These are phyloP conservation scores for Sphenopsis melanotis DNA, from an alignment of 2,797 vertebrate species.

Conservation along the genomic window DNA sequence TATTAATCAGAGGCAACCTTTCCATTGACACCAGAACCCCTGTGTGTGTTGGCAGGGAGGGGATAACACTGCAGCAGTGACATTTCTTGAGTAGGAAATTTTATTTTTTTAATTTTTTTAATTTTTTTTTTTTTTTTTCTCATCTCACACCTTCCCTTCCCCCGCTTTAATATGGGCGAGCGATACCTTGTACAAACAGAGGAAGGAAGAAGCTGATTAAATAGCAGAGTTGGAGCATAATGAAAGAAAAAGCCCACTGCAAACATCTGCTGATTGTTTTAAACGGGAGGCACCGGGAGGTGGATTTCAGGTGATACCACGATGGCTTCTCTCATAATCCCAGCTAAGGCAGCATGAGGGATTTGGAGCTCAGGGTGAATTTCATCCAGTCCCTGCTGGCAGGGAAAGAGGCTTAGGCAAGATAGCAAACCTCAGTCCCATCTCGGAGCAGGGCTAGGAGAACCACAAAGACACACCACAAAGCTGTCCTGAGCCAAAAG, in stretches of 20 bases:
- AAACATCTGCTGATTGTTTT: slow-evolving; percentile 76
- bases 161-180: slow-evolving; percentile 62
- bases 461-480: background rate
- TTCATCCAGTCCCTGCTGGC: slow-evolving; percentile 38
- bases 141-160: background rate
- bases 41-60: slow-evolving; percentile 55
- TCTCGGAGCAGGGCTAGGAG: background rate
- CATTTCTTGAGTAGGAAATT: slow-evolving; percentile 66
- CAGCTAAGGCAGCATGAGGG: slow-evolving; percentile 13
- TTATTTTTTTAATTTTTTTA: background rate
- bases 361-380: slow-evolving; percentile 52
- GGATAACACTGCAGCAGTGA: slow-evolving; percentile 57
- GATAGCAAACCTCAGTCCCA: background rate
- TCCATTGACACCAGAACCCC: slow-evolving; percentile 50
- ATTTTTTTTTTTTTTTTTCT: background rate
- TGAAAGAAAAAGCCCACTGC: slow-evolving; percentile 77
- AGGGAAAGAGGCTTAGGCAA: slow-evolving; percentile 7
- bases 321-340: slow-evolving; percentile 66
- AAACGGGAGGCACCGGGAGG: slow-evolving; percentile 43
- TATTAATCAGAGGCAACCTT: slow-evolving; percentile 76
- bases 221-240: slow-evolving; percentile 77
- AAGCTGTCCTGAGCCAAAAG: background rate
- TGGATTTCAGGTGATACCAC: slow-evolving; percentile 69
- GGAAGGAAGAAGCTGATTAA: slow-evolving; percentile 75
- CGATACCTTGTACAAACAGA: slow-evolving; percentile 75